These are phyloP conservation scores for Drosophila repleta DNA, from an alignment of 1,140 invertebrate genomes.

Conservation along the genomic window DNA sequence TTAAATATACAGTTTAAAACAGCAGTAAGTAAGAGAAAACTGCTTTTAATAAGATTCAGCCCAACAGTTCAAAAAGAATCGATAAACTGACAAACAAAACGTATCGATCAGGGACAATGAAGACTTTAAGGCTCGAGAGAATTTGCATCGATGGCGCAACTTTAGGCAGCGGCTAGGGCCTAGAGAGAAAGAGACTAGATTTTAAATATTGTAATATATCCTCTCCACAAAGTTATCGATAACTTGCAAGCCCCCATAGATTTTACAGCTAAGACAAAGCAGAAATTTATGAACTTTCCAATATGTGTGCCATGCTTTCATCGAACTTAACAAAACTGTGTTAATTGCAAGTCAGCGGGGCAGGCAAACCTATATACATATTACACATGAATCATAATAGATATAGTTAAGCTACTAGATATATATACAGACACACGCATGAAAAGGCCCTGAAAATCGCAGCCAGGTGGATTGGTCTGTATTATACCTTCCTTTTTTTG, in stretches of 20 bases:
- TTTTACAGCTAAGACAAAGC: background rate
- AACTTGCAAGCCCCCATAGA: background rate
- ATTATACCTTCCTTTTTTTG: slow-evolving; percentile 10
- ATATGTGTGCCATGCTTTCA: slow-evolving; percentile 8
- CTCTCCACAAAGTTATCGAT: too few relatives aligned
- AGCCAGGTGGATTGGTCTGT: background rate
- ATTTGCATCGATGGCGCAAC: background rate
- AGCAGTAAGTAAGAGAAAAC: too few relatives aligned
- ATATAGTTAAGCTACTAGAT: background rate
- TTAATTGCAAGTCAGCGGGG: slow-evolving; percentile 20
- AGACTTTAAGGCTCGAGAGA: background rate
- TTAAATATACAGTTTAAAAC: too few relatives aligned
- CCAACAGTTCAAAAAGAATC: too few relatives aligned
- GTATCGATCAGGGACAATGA: background rate
- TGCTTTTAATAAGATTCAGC: too few relatives aligned
- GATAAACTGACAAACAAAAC: too few relatives aligned
- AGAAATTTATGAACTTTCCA: background rate
- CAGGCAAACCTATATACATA: background rate
- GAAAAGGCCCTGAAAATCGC: slow-evolving; percentile 6
- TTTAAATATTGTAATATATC: too few relatives aligned
- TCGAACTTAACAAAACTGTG: slow-evolving; percentile 28
- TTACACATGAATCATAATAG: slow-evolving; percentile 9
- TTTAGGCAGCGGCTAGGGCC: too few relatives aligned
- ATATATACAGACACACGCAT: slow-evolving; percentile 9
- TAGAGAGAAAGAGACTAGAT: too few relatives aligned